These are phyloP conservation scores for Rhegmatorhina hoffmannsi DNA, from an alignment of 2,113 vertebrate species.

Conservation along the genomic window DNA sequence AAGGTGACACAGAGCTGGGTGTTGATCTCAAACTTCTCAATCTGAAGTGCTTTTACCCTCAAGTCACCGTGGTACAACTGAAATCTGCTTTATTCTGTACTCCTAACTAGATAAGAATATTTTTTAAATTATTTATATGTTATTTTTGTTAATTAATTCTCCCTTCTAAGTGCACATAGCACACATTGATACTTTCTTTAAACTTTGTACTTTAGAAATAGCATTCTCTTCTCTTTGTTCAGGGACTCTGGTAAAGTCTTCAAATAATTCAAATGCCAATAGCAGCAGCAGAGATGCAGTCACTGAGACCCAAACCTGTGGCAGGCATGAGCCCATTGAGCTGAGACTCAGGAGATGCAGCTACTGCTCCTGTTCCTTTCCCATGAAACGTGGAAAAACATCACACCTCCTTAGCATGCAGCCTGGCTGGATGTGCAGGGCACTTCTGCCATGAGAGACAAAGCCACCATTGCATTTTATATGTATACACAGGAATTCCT, in stretches of 20 bases:
- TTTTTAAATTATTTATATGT: accelerated
- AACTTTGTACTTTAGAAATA: background rate
- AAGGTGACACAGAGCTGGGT: background rate
- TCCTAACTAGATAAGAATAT: background rate
- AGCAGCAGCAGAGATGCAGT: background rate
- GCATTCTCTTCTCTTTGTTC: background rate
- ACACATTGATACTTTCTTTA: background rate
- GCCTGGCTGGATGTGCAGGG: background rate
- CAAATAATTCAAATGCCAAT: background rate
- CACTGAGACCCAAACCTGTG: background rate
- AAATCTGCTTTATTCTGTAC: background rate
- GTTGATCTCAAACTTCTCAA: background rate
- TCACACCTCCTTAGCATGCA: background rate
- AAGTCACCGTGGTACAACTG: background rate
- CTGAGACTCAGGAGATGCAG: background rate
- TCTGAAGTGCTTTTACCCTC: background rate
- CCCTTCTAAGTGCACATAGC: background rate
- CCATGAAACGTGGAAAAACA: background rate
- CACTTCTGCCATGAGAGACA: background rate
- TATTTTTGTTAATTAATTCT: background rate
- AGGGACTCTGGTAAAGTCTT: background rate
- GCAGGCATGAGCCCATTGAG: accelerated
- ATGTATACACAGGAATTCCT: background rate
- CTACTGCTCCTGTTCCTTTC: background rate
- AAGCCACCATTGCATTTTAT: background rate